A percentile compares a stretch with the other conserved stretches of the same genome.
phyloP scores from a whole-genome alignment of 2,888 invertebrate species.

The Epistrophe grossulariae region DNA sequence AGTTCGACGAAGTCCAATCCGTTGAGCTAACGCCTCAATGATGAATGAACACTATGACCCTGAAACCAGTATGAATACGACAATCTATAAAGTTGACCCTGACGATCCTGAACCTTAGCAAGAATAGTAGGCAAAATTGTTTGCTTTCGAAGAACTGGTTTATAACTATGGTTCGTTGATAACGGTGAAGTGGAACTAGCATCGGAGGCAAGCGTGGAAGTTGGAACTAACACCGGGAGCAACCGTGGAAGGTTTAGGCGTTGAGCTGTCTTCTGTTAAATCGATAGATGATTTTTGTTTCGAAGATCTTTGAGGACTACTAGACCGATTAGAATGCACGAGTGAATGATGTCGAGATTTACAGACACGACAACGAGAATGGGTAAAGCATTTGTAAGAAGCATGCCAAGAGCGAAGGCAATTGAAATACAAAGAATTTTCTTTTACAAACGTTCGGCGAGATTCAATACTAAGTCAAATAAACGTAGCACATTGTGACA shows the following conservation, averaged over 20 bases:
- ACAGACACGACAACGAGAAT: too few species aligned
- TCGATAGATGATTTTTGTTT: not conserved
- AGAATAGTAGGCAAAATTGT: constrained; percentile 16
- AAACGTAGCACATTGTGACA: not conserved
- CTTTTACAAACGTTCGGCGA: constrained; percentile 8
- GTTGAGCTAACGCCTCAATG: not conserved
- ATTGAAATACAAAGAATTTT: not conserved
- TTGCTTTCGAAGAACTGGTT: not conserved
- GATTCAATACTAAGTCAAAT: constrained; percentile 7
- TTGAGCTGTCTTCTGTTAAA: not conserved
- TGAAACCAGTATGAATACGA: not conserved
- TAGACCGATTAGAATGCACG: not conserved
- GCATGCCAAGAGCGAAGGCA: not conserved
- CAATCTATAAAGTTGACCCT: not conserved
- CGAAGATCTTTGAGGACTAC: not conserved
- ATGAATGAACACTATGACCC: not conserved
- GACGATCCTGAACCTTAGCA: not conserved
- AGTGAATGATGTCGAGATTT: constrained; percentile 1
- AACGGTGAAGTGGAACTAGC: not conserved
- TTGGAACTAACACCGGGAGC: too few species aligned
- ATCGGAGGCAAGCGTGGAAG: not conserved
- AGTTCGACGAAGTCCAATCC: not conserved
- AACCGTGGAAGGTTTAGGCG: not conserved
- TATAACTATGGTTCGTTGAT: not conserved
- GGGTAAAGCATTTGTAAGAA: constrained; percentile 16